Base-by-base conservation (phyloP, 2,113 vertebrate species). In the Corythornis vintsioides region DNA sequence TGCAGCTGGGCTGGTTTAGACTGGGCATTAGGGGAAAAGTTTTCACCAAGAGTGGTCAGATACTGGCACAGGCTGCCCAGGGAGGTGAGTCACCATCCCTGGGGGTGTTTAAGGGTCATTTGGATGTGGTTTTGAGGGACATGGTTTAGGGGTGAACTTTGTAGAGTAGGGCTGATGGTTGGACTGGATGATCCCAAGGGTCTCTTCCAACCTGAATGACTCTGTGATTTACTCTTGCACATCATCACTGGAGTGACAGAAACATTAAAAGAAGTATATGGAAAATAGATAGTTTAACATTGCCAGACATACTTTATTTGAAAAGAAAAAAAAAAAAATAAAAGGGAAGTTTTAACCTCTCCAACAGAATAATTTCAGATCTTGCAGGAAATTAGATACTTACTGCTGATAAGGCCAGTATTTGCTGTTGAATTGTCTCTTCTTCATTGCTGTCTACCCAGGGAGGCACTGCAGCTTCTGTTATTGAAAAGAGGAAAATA, bases 391-490 rank as follows among this genome's bases (percentile, higher is more conserved):
- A 79, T 7, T 0, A 82, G 90, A 88, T 77, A 96, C 99, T 98
- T 96, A 99, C 99, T 67, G 99, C 99, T 50, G 99, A 99, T 90
- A 99, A 97, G 90, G 99, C 99, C 47, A 99, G 86, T 83, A 99
- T 99, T 97, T 99, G 99, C 81, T 99, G 99, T 70, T 99, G 99
- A 96, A 99, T 99, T 21, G 98, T 98, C 96, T 99, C 99, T 93
- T 99, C 99, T 79, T 99, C 99, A 72, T 98, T 99, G 96, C 99
- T 99, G 67, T 99, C 98, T 53, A 99, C 98, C 99, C 99, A 99
- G 6, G 99, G 99, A 85, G 99, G 99, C 67, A 99, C 98, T 18
- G 99, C 99, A 70, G 96, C 97, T 94, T 99, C 99, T 99, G 47
- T 40, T 81, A 79, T 93, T 60, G 73, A 93, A 90, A 83, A 19